A percentile compares a stretch with the other conserved stretches of the same genome.
phyloP scores from a whole-genome alignment of 2,888 invertebrate species.

The Falcaria lacertinaria region DNA sequence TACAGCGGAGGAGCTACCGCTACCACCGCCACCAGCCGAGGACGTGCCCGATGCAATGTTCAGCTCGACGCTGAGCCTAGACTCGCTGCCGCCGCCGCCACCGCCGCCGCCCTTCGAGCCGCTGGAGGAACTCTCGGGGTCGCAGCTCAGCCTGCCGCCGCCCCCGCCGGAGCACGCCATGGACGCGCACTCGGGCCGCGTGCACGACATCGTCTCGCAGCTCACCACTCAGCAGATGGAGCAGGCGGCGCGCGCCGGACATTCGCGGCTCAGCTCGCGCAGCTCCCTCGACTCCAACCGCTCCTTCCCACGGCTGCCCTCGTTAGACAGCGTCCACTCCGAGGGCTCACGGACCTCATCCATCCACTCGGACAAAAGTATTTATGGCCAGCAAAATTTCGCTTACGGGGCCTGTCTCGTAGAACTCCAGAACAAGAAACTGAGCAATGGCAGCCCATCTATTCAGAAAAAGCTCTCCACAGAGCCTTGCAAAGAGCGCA shows the following conservation, averaged over 20 bases:
- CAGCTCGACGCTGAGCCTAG: slow-evolving; percentile 87
- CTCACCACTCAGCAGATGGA: slow-evolving; percentile 62
- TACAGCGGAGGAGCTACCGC: slow-evolving; percentile 70
- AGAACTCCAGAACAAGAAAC: slow-evolving; percentile 77
- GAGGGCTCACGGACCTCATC: slow-evolving; percentile 69
- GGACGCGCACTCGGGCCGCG: slow-evolving; percentile 54
- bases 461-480: slow-evolving; percentile 51
- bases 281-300: slow-evolving; percentile 48
- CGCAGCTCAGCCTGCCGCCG: slow-evolving; percentile 87
- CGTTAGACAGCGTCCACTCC: slow-evolving; percentile 77
- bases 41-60: slow-evolving; percentile 77
- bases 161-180: slow-evolving; percentile 82
- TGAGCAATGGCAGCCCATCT: slow-evolving; percentile 57
- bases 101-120: slow-evolving; percentile 85
- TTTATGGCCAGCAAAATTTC: slow-evolving; percentile 52
- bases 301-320: slow-evolving; percentile 77
- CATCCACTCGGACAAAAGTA: slow-evolving; percentile 60
- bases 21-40: slow-evolving; percentile 86
- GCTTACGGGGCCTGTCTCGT: slow-evolving; percentile 76
- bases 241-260: slow-evolving; percentile 52
- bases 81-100: slow-evolving; percentile 90
- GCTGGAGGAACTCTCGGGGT: slow-evolving; percentile 82
- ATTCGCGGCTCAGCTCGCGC: slow-evolving; percentile 55
- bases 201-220: slow-evolving; percentile 64
- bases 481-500: slow-evolving; percentile 67